A percentile compares a stretch with the other conserved stretches of the same genome.
phyloP scores from a whole-genome alignment of 2,113 vertebrate genomes.

The Charina bottae region DNA sequence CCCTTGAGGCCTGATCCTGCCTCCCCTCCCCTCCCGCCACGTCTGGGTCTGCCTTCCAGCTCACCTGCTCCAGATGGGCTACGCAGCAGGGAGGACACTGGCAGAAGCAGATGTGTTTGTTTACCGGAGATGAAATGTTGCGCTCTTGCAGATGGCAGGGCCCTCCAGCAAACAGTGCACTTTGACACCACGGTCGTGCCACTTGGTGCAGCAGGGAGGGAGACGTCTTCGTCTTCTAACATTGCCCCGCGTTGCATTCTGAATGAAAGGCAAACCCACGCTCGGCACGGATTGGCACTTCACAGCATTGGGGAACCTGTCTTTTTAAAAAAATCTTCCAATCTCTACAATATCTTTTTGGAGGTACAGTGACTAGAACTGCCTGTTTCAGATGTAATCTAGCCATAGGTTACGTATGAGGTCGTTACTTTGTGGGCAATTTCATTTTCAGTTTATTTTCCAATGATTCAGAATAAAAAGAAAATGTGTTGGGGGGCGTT shows the following conservation, averaged over 20 bases:
- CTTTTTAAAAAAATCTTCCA: neutral
- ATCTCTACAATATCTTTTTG: neutral
- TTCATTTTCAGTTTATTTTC: neutral
- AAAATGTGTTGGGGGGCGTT: neutral
- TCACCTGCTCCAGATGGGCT: conserved; percentile 83
- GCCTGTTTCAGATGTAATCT: neutral
- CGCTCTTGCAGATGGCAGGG: conserved; percentile 77
- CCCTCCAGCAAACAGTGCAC: conserved; percentile 73
- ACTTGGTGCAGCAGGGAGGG: conserved; percentile 63
- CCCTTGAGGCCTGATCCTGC: conserved; percentile 62
- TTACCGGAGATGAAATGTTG: conserved; percentile 75
- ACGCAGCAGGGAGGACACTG: conserved; percentile 80
- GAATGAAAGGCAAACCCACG: conserved; percentile 16
- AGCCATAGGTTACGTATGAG: neutral
- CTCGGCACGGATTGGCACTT: neutral
- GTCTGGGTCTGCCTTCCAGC: conserved; percentile 69
- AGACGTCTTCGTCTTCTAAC: conserved; percentile 36
- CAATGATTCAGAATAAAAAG: neutral
- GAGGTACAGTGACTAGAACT: neutral
- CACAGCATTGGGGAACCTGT: neutral
- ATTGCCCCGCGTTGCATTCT: neutral
- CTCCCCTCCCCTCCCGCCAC: conserved; percentile 40
- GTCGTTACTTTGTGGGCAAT: neutral
- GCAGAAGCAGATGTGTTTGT: conserved; percentile 84
- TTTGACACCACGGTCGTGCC: conserved; percentile 72